Evolutionary conservation across 2,888 invertebrate genomes (phyloP).

Genomic region (Carcina quercana): DNA sequence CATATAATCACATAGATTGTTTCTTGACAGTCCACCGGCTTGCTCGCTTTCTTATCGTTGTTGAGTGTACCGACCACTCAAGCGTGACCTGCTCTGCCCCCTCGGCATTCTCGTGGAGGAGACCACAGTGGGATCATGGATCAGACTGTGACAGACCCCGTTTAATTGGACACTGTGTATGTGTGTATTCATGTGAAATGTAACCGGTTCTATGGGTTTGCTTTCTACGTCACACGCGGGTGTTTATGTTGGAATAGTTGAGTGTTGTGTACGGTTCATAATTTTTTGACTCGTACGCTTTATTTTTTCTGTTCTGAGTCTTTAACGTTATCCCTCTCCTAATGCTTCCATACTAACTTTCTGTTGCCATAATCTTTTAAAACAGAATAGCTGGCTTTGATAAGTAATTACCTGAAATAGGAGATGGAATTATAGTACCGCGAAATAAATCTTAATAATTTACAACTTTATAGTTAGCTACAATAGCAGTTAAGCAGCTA

Average conservation of each 20-base stretch:
- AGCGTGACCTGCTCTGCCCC: constrained; percentile 40
- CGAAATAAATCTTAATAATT: too few species aligned
- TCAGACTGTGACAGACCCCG: constrained; percentile 54
- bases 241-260: constrained; percentile 52
- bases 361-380: too few species aligned
- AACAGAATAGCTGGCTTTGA: too few species aligned
- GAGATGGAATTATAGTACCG: too few species aligned
- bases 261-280: constrained; percentile 28
- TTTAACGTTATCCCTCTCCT: too few species aligned
- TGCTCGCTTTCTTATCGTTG: constrained; percentile 63
- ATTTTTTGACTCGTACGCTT: constrained; percentile 46
- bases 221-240: constrained; percentile 62
- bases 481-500: too few species aligned
- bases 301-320: too few species aligned
- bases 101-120: constrained; percentile 26
- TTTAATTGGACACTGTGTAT: constrained; percentile 60
- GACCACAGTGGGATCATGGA: constrained; percentile 40
- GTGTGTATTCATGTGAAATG: constrained; percentile 59
- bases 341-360: too few species aligned
- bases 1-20: constrained; percentile 44
- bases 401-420: too few species aligned
- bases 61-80: constrained; percentile 44
- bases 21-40: constrained; percentile 47
- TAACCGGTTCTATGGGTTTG: constrained; percentile 61
- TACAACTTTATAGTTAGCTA: too few species aligned